phyloP scores from a whole-genome alignment of 92 coral and sea anemone species.

The Metridium senile region DNA sequence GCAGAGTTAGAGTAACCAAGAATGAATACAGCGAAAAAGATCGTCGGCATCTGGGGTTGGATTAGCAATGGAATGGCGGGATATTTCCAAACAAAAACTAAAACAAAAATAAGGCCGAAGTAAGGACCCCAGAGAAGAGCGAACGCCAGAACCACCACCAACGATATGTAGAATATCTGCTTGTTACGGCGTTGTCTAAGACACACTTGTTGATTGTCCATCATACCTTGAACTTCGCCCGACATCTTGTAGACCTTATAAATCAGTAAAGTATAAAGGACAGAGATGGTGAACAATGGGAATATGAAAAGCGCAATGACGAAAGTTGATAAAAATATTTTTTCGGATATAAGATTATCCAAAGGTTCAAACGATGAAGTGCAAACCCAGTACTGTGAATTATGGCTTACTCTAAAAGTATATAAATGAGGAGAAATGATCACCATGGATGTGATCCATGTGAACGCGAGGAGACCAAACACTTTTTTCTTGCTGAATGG shows the following conservation, averaged over 20 bases:
- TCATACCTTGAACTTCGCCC: not conserved
- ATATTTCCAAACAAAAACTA: constrained; percentile 8
- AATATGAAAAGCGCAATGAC: not conserved
- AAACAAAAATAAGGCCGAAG: constrained; percentile 8
- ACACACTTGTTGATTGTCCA: constrained; percentile 2
- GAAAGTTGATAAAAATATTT: not conserved
- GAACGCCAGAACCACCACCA: constrained; percentile 4
- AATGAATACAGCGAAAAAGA: constrained; percentile 4
- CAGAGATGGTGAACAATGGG: constrained; percentile 2
- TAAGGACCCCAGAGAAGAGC: constrained; percentile 9
- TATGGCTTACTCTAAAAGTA: not conserved
- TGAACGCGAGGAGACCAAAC: not conserved
- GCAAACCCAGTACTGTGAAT: not conserved
- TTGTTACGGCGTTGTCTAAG: constrained; percentile 17
- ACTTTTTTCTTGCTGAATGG: not conserved
- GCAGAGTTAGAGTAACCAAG: constrained; percentile 14
- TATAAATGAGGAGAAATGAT: constrained; percentile 23
- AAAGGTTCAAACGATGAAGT: constrained; percentile 6
- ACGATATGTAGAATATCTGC: constrained; percentile 10
- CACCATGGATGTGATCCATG: constrained; percentile 23
- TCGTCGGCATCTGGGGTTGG: too few relatives aligned
- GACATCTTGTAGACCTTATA: constrained; percentile 15
- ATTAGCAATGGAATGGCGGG: too few relatives aligned
- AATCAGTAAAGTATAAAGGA: constrained; percentile 3
- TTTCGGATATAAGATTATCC: not conserved